Conservation (phyloP, 2,797 vertebrate species). For the Muscicapa comitata region DNA sequence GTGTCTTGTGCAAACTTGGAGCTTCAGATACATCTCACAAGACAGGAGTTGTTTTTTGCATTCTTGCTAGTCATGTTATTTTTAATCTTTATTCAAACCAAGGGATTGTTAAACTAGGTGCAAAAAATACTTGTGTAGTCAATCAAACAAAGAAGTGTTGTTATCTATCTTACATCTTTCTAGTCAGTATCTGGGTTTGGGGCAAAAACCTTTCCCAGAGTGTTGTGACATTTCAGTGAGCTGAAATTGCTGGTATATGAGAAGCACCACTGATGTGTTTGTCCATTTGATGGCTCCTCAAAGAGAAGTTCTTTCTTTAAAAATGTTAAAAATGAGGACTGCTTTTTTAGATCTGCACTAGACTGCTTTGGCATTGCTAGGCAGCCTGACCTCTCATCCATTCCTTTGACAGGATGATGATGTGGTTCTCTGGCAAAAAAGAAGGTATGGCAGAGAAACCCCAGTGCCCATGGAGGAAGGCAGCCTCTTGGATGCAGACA, state of each 20-base stretch:
- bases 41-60: background rate
- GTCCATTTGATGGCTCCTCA: background rate
- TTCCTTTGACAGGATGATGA: conserved; percentile 87
- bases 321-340: background rate
- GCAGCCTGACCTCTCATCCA: background rate
- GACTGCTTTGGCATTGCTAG: background rate
- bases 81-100: background rate
- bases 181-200: background rate
- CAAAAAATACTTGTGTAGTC: background rate
- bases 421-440: conserved; percentile 72
- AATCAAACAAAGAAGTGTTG: background rate
- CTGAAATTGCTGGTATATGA: background rate
- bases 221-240: background rate
- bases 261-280: background rate
- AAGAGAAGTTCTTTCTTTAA: background rate
- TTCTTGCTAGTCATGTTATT: background rate
- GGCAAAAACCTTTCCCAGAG: background rate
- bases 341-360: background rate
- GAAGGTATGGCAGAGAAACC: conserved; percentile 76
- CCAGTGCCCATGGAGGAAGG: conserved; percentile 96
- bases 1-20: background rate
- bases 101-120: background rate
- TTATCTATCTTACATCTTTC: background rate
- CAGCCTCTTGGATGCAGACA: conserved; percentile 90
- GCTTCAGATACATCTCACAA: background rate